Base-by-base conservation (phyloP, 1,140 invertebrate species). In the Bombus vancouverensis region DNA sequence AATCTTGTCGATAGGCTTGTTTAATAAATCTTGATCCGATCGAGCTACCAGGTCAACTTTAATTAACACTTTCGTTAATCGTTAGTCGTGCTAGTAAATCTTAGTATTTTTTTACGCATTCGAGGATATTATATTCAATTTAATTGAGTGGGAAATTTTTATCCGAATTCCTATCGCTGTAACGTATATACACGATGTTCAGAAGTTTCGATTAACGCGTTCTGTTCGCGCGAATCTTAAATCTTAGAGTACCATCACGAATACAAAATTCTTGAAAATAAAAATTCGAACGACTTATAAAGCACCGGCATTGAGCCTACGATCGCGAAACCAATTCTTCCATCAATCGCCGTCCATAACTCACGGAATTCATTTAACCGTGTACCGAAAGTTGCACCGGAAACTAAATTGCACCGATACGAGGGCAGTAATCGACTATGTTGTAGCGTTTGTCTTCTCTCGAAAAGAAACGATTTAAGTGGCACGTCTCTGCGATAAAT, bases 401-500 rank as follows among this genome's bases (percentile, higher is more conserved):
- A 62, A 77, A 77, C 57, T 15, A 62, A 77, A 77, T 77, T 42
- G 57, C 75, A 37, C 37, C 75, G 75, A 77, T 42, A 42, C 37
- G 28, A 32, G 75, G 15, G 13, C 75, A 42, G 57, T 62, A 77
- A 77, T 62, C 75, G 74, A 59, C 28, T 62, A 62, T 42, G 15
- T 62, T 62, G 37, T 57, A 57, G 37, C 53, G 10, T 53, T 75
- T 37, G 37, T 28, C 32, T 25, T 25, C 6, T 18, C 22, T 62
- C 75, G 75, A 47, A 47, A 25, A 44, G 47, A 62, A 62, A 77
- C 75, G 57, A 76, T 70, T 42, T 57, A 57, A 68, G 44, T 68
- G 53, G 12, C 65, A 42, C 75, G 53, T 78, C 47, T 28, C 66
- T 1, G 25, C 42, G 83, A 85, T 85, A 85, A 85, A 85, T 85